A percentile compares a stretch with the other conserved stretches of the same genome.
Conservation (phyloP, 2,113 vertebrate species). For the Carollia perspicillata region DNA sequence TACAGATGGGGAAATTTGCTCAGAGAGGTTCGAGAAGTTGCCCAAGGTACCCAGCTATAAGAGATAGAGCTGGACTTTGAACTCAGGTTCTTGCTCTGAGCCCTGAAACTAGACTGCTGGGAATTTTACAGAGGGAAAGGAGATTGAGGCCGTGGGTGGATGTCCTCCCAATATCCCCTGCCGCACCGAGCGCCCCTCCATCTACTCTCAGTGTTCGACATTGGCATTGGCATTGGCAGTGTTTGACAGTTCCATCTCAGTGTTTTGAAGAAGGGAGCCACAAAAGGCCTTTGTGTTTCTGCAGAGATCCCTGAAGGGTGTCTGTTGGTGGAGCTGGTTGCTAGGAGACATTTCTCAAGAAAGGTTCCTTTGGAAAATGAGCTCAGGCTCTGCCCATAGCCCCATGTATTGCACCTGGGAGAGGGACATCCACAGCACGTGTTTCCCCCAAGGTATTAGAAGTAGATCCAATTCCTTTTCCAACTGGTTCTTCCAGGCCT, state of each 20-base stretch:
- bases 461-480: neutral
- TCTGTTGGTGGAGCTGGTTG: slow-evolving; percentile 79
- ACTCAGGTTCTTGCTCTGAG: neutral
- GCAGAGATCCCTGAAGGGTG: slow-evolving; percentile 79
- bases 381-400: slow-evolving; percentile 28
- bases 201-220: neutral
- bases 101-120: neutral
- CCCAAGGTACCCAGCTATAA: neutral
- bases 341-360: slow-evolving; percentile 84
- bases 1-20: neutral
- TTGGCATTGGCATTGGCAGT: too few species aligned
- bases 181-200: neutral
- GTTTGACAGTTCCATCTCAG: neutral
- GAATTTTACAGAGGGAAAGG: neutral
- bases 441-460: neutral
- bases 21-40: neutral
- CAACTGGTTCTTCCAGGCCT: neutral
- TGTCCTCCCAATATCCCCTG: neutral
- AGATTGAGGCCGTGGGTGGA: too few species aligned
- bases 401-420: neutral
- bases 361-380: slow-evolving; percentile 82
- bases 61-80: neutral
- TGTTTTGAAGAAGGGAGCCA: slow-evolving; percentile 64
- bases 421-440: neutral
- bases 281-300: slow-evolving; percentile 80